Percentiles rank a stretch among this genome's conserved stretches.
Evolutionary conservation across 1,140 invertebrate species (phyloP).

Genomic region (Augochlora pura): DNA sequence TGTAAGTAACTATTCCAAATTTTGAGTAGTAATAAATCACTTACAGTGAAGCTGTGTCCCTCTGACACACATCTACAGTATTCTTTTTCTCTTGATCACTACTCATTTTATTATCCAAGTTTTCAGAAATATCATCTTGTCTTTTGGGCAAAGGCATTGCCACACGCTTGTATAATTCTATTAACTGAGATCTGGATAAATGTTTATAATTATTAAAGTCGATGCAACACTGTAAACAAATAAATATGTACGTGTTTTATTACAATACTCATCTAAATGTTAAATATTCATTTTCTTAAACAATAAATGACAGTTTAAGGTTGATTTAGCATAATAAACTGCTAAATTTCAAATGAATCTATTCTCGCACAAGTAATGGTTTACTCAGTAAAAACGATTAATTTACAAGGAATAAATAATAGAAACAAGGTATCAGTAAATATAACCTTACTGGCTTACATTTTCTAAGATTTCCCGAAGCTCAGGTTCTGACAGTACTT

Average conservation of each 20-base stretch:
- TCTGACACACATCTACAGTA: background rate
- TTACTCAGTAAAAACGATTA: background rate
- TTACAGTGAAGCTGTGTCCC: constrained; percentile 19
- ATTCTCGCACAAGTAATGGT: background rate
- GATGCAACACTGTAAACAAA: constrained; percentile 67
- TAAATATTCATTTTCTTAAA: too few species aligned
- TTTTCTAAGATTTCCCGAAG: constrained; percentile 64
- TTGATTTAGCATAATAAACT: too few species aligned
- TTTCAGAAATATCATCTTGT: constrained; percentile 21
- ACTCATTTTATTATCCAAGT: background rate
- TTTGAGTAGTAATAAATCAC: background rate
- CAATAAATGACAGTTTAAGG: too few species aligned
- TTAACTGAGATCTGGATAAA: constrained; percentile 60
- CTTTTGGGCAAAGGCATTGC: constrained; percentile 69
- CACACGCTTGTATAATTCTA: constrained; percentile 67
- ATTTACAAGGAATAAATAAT: background rate
- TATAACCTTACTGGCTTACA: constrained; percentile 57
- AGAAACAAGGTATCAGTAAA: constrained; percentile 2
- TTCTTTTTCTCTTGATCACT: background rate
- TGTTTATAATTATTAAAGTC: constrained; percentile 50
- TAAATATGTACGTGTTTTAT: background rate
- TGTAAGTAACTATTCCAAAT: too few species aligned
- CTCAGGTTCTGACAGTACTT: constrained; percentile 64
- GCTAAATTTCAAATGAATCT: background rate
- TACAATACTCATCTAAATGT: background rate